These are phyloP conservation scores for Amia ocellicauda DNA, from an alignment of 2,113 vertebrate species.

Conservation along the genomic window DNA sequence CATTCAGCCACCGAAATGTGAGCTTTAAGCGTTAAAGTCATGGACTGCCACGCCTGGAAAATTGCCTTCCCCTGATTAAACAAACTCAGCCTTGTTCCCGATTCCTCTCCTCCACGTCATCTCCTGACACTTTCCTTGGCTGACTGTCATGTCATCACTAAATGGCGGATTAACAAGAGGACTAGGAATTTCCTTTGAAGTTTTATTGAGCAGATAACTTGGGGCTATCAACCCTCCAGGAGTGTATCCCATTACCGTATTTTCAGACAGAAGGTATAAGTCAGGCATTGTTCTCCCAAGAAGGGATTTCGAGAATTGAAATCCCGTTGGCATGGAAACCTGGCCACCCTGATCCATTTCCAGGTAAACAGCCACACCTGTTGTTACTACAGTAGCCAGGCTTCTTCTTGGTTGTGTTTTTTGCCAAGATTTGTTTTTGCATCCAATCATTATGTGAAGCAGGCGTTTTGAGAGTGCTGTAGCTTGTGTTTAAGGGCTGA, in stretches of 20 bases:
- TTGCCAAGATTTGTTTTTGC: neutral
- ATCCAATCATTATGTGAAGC: no score
- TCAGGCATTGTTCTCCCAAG: slow-evolving; percentile 46
- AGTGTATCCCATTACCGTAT: slow-evolving; percentile 37
- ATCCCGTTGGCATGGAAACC: slow-evolving; percentile 38
- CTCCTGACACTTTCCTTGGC: slow-evolving; percentile 29
- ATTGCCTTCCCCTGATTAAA: slow-evolving; percentile 3
- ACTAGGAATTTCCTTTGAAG: slow-evolving; percentile 59
- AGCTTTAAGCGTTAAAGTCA: no score
- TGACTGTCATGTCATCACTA: slow-evolving; percentile 39
- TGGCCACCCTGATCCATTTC: slow-evolving; percentile 32
- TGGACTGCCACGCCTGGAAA: no score
- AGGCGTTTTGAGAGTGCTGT: neutral
- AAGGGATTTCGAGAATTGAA: slow-evolving; percentile 42
- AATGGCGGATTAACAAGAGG: slow-evolving; percentile 27
- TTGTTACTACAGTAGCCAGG: slow-evolving; percentile 4
- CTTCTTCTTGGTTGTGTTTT: neutral
- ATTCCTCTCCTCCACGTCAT: neutral
- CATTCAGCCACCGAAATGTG: no score
- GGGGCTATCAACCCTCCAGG: slow-evolving; percentile 40
- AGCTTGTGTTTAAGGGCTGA: no score
- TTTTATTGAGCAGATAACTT: slow-evolving; percentile 58
- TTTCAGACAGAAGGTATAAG: slow-evolving; percentile 39
- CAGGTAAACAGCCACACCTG: slow-evolving; percentile 10
- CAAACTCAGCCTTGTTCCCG: slow-evolving; percentile 37